Conservation (phyloP, 2,113 vertebrate genomes). For the Taxidea taxus region DNA sequence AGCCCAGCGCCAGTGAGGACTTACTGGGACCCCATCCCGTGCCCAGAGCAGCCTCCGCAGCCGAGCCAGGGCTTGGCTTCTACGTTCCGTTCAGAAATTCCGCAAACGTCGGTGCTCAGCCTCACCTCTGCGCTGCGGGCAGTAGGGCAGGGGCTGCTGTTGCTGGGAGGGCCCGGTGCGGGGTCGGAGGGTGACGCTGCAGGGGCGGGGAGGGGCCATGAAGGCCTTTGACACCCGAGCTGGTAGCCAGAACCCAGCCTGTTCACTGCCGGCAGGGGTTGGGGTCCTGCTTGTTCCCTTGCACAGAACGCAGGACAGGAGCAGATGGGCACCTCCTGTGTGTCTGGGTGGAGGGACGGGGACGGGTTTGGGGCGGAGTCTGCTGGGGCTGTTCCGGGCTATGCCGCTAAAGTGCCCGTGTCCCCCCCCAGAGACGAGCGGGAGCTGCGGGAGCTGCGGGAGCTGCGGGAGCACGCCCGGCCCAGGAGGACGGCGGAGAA, state of each 20-base stretch:
- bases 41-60: rapidly evolving
- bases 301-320: background rate
- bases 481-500: background rate
- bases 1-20: background rate
- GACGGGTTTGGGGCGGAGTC: no score
- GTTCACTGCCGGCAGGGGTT: background rate
- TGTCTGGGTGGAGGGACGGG: background rate
- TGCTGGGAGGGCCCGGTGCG: background rate
- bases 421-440: background rate
- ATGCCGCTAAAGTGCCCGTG: rapidly evolving
- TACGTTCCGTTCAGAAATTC: background rate
- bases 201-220: background rate
- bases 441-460: background rate
- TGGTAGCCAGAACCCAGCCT: background rate
- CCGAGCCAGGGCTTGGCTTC: background rate
- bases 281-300: background rate
- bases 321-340: background rate
- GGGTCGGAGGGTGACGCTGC: background rate
- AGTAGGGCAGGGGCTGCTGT: rapidly evolving
- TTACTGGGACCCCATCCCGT: background rate
- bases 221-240: background rate
- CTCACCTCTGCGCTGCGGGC: rapidly evolving
- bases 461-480: background rate
- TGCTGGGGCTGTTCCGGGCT: background rate
- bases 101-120: rapidly evolving